Percentiles rank a stretch among this genome's conserved stretches.
phyloP scores from a whole-genome alignment of 1,140 invertebrate species.

The Sinella curviseta region DNA sequence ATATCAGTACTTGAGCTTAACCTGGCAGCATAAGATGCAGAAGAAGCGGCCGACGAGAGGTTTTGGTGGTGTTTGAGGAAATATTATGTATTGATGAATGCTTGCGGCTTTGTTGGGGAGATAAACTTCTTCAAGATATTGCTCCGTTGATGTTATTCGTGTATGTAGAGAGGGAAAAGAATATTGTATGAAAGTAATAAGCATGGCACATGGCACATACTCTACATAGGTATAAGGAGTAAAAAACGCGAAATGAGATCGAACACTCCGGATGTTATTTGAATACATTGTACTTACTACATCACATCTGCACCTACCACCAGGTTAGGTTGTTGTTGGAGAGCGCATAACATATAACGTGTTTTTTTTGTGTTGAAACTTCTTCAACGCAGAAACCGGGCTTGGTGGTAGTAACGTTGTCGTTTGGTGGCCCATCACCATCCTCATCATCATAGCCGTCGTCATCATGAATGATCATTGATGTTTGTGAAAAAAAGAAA shows the following conservation, averaged over 20 bases:
- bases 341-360: no score
- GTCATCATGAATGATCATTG: slow-evolving; percentile 9
- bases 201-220: no score
- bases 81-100: slow-evolving; percentile 4
- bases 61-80: neutral
- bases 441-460: neutral
- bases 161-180: neutral
- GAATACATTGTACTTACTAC: neutral
- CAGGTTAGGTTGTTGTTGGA: neutral
- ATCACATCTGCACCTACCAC: neutral
- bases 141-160: neutral
- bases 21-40: neutral
- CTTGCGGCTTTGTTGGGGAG: neutral
- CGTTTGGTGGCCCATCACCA: slow-evolving; percentile 11
- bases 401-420: neutral
- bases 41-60: slow-evolving; percentile 2
- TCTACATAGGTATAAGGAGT: no score
- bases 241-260: neutral
- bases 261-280: slow-evolving; percentile 7
- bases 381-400: neutral
- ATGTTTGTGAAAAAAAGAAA: slow-evolving; percentile 6
- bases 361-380: no score
- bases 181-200: neutral
- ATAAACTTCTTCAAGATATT: slow-evolving; percentile 10
- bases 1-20: neutral